Evolutionary conservation across 2,797 vertebrate genomes (phyloP).

Genomic region (Poeciliopsis turneri): DNA sequence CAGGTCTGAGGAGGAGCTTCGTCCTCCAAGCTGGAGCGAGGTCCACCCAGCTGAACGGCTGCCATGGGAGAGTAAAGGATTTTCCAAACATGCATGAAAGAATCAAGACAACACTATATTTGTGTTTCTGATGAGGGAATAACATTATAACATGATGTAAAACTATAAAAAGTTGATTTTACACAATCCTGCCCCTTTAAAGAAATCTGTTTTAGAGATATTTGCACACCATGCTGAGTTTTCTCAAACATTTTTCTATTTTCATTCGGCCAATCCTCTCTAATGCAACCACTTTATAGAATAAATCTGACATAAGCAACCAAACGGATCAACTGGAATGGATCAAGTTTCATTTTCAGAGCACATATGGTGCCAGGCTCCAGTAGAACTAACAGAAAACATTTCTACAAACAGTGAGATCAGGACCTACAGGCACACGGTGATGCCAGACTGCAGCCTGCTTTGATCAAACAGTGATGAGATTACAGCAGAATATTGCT

Average conservation of each 20-base stretch:
- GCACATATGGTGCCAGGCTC: background rate
- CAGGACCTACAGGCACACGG: slow-evolving; percentile 4
- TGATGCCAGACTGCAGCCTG: slow-evolving; percentile 11
- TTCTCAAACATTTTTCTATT: background rate
- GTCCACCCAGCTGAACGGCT: too few relatives aligned
- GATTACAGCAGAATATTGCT: slow-evolving; percentile 16
- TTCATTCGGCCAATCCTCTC: background rate
- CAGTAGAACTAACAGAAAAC: background rate
- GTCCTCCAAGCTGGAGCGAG: too few relatives aligned
- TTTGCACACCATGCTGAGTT: background rate
- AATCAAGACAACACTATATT: too few relatives aligned
- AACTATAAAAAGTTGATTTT: too few relatives aligned
- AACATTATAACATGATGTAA: too few relatives aligned
- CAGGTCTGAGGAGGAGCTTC: too few relatives aligned
- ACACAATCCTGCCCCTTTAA: background rate
- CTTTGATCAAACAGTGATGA: slow-evolving; percentile 24
- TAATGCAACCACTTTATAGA: background rate
- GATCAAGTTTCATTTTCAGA: background rate
- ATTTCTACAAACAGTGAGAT: background rate
- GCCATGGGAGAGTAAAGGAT: too few relatives aligned
- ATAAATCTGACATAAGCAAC: background rate
- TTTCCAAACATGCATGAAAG: too few relatives aligned
- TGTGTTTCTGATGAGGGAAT: too few relatives aligned
- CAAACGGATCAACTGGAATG: background rate
- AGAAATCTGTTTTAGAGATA: background rate